Base-by-base conservation (phyloP, 1,140 invertebrate genomes). In the Drosophila mojavensis region DNA sequence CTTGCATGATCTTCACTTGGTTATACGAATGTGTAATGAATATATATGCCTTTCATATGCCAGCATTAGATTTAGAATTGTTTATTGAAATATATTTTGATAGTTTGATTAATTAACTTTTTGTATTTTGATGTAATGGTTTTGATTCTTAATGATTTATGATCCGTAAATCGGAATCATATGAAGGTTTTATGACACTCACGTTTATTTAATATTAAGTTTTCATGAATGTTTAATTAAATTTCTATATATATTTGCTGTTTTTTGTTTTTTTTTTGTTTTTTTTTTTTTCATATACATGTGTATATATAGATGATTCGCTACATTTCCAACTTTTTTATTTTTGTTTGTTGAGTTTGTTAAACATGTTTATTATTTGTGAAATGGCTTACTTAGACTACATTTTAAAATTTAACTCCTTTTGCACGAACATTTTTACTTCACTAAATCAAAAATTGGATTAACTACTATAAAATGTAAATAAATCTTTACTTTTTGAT, bases 391-490 rank as follows among this genome's bases (percentile, higher is more conserved):
- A 39, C 61, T 70, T 75, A 70, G 17, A 20, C 72, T 71, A 70
- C 39, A 5, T 64, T 64, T 70, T 70, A 54, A 59, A 64, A 64
- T 70, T 63, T 59, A 70, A 75, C 54, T 63, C 20, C 28, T 65
- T 65, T 72, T 51, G 13, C 62, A 54, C 58, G 54, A 50, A 58
- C 45, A 69, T 30, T 43, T 64, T 33, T 53, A 54, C 28, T 43
- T 60, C 24, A 39, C 60, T 70, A 70, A 75, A 75, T 58, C 54
- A 69, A 71, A 67, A 48, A 70, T 75, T 59, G n/a, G 11, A 67
- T 75, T 75, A 75, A 20, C 50, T 59, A 64, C 60, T 71, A 47
- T 43, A 64, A 69, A 70, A 64, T 70, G 67, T 75, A 75, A 75
- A 70, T 75, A 64, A 75, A 71, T 73, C 45, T 65, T 69, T 81